Percentiles rank a stretch among this genome's conserved stretches.
These are phyloP conservation scores for Acestrorhynchus altus DNA, from an alignment of 2,797 vertebrate species.

Conservation along the genomic window DNA sequence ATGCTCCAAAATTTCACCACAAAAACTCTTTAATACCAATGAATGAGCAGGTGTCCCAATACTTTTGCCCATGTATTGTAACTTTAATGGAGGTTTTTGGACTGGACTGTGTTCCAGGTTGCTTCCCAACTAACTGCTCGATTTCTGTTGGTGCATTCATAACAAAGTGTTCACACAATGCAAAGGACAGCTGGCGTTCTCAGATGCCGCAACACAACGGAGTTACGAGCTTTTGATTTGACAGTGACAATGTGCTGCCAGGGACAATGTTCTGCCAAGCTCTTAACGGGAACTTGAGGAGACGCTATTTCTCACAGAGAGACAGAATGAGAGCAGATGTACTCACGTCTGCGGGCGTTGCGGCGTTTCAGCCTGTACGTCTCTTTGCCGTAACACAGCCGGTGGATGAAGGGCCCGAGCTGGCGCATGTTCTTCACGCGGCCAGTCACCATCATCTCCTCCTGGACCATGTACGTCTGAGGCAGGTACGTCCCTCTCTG, in stretches of 20 bases:
- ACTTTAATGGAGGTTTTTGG: no score
- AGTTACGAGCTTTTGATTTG: not conserved
- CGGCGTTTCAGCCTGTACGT: slow-evolving; percentile 91
- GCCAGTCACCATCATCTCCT: slow-evolving; percentile 92
- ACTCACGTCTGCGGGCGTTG: slow-evolving; percentile 84
- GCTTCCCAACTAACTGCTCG: not conserved
- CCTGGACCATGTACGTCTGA: slow-evolving; percentile 93
- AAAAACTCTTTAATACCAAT: no score
- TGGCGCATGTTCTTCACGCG: slow-evolving; percentile 87
- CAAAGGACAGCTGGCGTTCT: not conserved
- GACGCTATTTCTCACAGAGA: not conserved
- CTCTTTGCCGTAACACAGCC: slow-evolving; percentile 90
- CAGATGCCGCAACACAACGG: not conserved
- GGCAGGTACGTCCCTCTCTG: slow-evolving; percentile 94
- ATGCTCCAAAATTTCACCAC: no score
- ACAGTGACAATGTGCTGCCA: not conserved
- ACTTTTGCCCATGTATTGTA: no score
- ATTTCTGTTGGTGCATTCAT: not conserved
- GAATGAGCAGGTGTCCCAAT: no score
- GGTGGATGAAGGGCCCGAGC: slow-evolving; percentile 90
- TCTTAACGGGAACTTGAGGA: slow-evolving; percentile 12
- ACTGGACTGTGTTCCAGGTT: no score
- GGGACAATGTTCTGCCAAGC: not conserved
- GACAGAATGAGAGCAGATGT: slow-evolving; percentile 9
- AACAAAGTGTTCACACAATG: not conserved